Conservation (phyloP, 2,113 vertebrate genomes). For the Origma solitaria region DNA sequence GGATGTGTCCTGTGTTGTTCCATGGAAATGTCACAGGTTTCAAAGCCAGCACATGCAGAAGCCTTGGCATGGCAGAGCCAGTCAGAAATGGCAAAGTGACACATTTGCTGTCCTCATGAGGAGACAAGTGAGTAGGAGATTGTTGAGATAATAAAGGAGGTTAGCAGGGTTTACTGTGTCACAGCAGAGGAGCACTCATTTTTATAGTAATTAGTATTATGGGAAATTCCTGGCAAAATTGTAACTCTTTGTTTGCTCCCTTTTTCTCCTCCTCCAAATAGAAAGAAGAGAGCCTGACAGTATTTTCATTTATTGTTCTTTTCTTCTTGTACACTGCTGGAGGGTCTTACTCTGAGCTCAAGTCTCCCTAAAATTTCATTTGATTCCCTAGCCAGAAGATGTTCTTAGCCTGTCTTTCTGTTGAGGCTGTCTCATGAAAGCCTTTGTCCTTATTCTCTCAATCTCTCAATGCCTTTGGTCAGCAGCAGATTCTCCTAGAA, state of each 20-base stretch:
- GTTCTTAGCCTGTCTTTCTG: not conserved
- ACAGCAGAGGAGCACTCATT: not conserved
- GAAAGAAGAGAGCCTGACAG: not conserved
- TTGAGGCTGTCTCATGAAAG: not conserved
- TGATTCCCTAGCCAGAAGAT: not conserved
- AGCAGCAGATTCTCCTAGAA: not conserved
- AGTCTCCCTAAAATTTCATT: not conserved
- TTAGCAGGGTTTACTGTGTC: not conserved
- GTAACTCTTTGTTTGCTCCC: not conserved
- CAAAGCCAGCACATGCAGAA: not conserved
- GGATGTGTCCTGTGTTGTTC: not conserved
- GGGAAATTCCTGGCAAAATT: not conserved
- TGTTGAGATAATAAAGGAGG: not conserved
- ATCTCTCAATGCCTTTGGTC: not conserved
- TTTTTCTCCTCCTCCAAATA: not conserved
- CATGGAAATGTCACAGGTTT: not conserved
- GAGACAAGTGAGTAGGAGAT: not conserved
- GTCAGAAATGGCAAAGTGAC: not conserved
- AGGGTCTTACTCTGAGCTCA: not conserved
- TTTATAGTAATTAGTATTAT: not conserved
- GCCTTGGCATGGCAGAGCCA: not conserved
- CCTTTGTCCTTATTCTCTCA: not conserved
- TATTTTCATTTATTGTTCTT: not conserved
- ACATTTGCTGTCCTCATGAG: not conserved
- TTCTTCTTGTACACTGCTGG: not conserved